A percentile compares a stretch with the other conserved stretches of the same genome.
Conservation (phyloP, 2,888 invertebrate genomes). For the Helleia helle region DNA sequence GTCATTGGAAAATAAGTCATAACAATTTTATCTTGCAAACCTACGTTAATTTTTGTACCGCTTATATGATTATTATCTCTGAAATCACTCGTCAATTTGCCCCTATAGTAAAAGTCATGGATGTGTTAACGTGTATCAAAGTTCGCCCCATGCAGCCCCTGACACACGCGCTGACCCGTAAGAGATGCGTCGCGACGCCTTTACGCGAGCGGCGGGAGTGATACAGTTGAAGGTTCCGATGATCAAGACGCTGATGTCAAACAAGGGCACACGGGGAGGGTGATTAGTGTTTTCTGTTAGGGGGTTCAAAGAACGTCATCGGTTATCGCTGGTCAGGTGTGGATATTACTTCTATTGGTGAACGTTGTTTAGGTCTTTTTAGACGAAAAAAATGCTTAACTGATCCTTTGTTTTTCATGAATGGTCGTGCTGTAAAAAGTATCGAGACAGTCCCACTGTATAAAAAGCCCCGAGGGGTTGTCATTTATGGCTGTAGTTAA, state of each 20-base stretch:
- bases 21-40: no score
- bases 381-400: no score
- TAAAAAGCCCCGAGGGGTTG: not conserved
- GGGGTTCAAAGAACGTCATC: no score
- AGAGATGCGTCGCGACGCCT: conserved; percentile 28
- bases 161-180: conserved; percentile 24
- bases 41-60: no score
- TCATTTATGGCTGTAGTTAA: not conserved
- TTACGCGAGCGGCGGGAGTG: not conserved
- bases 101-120: conserved; percentile 2
- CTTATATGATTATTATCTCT: no score
- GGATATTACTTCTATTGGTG: no score
- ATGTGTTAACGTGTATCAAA: not conserved
- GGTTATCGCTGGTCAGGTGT: no score
- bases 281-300: not conserved
- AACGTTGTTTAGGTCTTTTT: no score
- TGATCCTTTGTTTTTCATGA: no score
- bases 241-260: not conserved
- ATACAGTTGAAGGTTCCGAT: conserved; percentile 1
- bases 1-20: no score
- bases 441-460: not conserved
- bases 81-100: conserved; percentile 1
- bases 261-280: not conserved
- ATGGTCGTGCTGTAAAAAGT: no score
- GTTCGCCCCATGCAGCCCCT: not conserved